phyloP scores from a whole-genome alignment of 2,113 vertebrate genomes.

The Uropsilus gracilis region DNA sequence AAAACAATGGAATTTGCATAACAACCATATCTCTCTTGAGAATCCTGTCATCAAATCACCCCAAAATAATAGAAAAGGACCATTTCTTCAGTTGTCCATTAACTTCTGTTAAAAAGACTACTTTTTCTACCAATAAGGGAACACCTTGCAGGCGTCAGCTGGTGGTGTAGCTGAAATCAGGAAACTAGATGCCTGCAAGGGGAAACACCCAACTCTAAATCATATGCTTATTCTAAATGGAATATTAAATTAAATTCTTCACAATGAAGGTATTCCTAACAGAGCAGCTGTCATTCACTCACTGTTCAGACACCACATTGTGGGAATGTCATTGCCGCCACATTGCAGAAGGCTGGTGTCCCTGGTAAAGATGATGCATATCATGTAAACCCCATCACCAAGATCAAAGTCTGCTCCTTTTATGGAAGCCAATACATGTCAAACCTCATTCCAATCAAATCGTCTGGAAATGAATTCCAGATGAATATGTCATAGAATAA shows the following conservation, averaged over 20 bases:
- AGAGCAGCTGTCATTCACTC: constrained; percentile 87
- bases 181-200: constrained; percentile 75
- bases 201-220: constrained; percentile 80
- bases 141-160: constrained; percentile 35
- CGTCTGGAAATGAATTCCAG: constrained; percentile 90
- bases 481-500: constrained; percentile 92
- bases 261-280: constrained; percentile 90
- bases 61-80: constrained; percentile 50
- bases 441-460: constrained; percentile 92
- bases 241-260: constrained; percentile 86
- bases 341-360: constrained; percentile 86
- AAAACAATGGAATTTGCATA: constrained; percentile 67
- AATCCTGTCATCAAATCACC: constrained; percentile 31
- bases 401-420: constrained; percentile 90
- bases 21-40: constrained; percentile 19
- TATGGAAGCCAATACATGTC: constrained; percentile 90
- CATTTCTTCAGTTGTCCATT: constrained; percentile 48
- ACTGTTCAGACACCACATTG: constrained; percentile 85
- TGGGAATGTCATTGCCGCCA: constrained; percentile 78
- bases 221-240: constrained; percentile 87
- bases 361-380: constrained; percentile 89
- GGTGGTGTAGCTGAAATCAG: constrained; percentile 65
- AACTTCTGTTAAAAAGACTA: constrained; percentile 59
- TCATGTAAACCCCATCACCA: constrained; percentile 90
- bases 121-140: constrained; percentile 31